Percentiles rank a stretch among this genome's conserved stretches.
phyloP scores from a whole-genome alignment of 2,797 vertebrate species.

The Carcharodon carcharias region DNA sequence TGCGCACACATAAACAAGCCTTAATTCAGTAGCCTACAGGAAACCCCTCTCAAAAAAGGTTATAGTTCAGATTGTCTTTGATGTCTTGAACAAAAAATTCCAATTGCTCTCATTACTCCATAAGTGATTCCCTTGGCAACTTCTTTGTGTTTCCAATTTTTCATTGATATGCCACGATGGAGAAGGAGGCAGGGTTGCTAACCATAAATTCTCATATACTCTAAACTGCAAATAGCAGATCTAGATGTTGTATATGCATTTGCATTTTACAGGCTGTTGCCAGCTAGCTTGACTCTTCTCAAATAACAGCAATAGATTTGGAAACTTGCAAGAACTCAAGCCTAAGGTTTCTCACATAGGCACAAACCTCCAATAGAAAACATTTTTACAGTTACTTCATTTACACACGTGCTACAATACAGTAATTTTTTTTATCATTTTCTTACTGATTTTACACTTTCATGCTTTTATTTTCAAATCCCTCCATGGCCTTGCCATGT shows the following conservation, averaged over 20 bases:
- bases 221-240: not conserved
- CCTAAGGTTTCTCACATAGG: not conserved
- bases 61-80: not conserved
- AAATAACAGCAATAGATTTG: not conserved
- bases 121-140: not conserved
- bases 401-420: not conserved
- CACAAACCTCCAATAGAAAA: not conserved
- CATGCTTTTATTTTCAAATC: not conserved
- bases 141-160: not conserved
- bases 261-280: not conserved
- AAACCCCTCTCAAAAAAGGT: not conserved
- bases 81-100: not conserved
- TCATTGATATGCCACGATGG: not conserved
- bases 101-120: not conserved
- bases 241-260: not conserved
- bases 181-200: not conserved
- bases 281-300: not conserved
- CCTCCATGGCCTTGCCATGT: too few relatives aligned
- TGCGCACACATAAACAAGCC: not conserved
- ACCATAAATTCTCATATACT: not conserved
- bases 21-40: not conserved
- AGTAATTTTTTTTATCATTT: not conserved
- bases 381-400: not conserved
- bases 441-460: not conserved
- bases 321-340: not conserved